Base-by-base conservation (phyloP, 2,888 invertebrate genomes). In the Brachyptera putata region DNA sequence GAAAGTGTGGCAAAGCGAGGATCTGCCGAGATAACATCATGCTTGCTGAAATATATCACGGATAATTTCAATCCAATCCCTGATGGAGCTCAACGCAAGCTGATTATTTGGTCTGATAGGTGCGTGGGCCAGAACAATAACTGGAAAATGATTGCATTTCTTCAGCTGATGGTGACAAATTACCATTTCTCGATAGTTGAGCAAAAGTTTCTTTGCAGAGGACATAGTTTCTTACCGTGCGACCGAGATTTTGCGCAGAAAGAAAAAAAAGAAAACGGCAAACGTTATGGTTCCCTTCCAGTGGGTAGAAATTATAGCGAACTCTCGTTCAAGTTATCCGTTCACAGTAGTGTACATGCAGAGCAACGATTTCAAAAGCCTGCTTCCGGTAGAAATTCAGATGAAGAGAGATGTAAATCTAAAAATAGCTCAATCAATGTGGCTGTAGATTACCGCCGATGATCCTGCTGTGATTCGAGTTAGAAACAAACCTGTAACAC, bases 121-220 rank as follows among this genome's bases (percentile, higher is more conserved):
- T 56, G 41, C 21, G 56, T 56, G 5, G 56, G 41, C 18, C 56
- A 56, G 41, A 56, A 56, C 21, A 56, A 56, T 37, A 56, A 56
- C 39, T 39, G 39, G 21, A 36, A 39, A 56, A 9, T 53, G 16
- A 7, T 53, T 4, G 3, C 53, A 39, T n/a, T 39, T 4, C n/a
- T 39, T 9, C 39, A 39, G 16, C n/a, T 39, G 4, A n/a, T 39
- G 9, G 39, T 39, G 5, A 39, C 39, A 13, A 4, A 7, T 9
- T 11, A 39, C 4, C 39, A 39, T 14, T 39, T 39, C 16, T 9
- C 39, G 4, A 11, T 9, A 39, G n/a, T 14, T 11, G 39, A 39
- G n/a, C 39, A 39, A 39, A 39, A 39, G 39, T 39, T 39, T 39
- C 39, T 39, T 11, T 39, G 39, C n/a, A 39, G 39, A n/a, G 39